Base-by-base conservation (phyloP, 1,140 invertebrate genomes). In the Drosophila lowei region DNA sequence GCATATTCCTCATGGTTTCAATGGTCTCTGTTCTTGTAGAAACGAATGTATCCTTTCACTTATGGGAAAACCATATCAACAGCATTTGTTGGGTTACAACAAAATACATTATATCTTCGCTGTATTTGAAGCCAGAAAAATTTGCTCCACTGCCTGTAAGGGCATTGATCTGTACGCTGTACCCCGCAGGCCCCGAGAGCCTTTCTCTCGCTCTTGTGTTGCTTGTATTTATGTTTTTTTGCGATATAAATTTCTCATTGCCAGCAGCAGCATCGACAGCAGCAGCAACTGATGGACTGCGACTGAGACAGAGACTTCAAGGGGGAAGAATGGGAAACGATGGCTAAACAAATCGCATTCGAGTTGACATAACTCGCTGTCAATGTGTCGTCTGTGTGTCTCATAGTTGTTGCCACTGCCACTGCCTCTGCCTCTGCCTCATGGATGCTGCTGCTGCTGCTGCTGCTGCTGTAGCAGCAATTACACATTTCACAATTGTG, bases 401-500 rank as follows among this genome's bases (percentile, higher is more conserved):
- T 85, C 65, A 61, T 54, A 84, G 70, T 79, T 66, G 79, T 77
- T 74, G 79, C 65, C 70, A 5, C 34, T 13, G 8, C 1, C 18
- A 70, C 21, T 72, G 57, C 3, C 70, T 67, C 42, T 75, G 67
- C 18, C 58, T 61, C 16, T 73, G 46, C 28, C 34, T 38, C 28
- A 7, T 30, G 34, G 34, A 38, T 42, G 66, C 34, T 55, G 50
- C 49, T 72, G 76, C 46, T 60, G 55, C 30, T 47, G 65, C 30
- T n/a, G n/a, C 47, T 44, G 58, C 21, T 68, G 79, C 72, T 84
- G 77, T 66, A 65, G 68, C 78, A 81, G 83, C 83, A 88, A 88
- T 88, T 88, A 88, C 83, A 88, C 83, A 88, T 88, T 81, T 88
- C 83, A 83, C 83, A 85, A 85, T 85, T 85, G 81, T 85, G 81